phyloP scores from a whole-genome alignment of 2,113 vertebrate genomes.

The Axis porcinus region DNA sequence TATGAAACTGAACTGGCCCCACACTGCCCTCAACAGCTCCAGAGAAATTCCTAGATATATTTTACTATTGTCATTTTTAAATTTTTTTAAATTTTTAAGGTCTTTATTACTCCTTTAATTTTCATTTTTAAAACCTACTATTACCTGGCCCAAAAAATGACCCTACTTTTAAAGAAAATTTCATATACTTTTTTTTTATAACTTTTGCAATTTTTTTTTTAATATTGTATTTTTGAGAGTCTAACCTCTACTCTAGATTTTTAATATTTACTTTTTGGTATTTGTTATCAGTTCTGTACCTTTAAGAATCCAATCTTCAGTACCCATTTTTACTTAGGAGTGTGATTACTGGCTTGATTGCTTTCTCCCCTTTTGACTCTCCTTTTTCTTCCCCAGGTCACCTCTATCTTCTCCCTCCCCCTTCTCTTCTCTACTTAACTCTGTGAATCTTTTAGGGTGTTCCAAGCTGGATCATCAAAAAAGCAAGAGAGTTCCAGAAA shows the following conservation, averaged over 20 bases:
- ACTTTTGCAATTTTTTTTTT: neutral
- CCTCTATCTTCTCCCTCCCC: no score
- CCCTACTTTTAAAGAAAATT: neutral
- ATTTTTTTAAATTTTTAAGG: neutral
- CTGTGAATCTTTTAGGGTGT: no score
- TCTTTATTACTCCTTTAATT: neutral
- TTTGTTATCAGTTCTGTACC: neutral
- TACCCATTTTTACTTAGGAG: neutral
- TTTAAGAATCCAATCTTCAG: neutral
- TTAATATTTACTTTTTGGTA: neutral
- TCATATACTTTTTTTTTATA: neutral
- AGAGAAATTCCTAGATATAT: neutral
- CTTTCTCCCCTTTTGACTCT: no score
- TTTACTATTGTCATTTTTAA: neutral
- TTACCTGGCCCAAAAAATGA: accelerated
- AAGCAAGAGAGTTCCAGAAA: no score
- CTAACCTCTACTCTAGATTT: neutral
- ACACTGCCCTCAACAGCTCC: neutral
- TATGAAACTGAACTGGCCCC: neutral
- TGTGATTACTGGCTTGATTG: neutral
- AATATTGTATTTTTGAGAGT: neutral
- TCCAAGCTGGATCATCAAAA: no score
- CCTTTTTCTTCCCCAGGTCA: no score
- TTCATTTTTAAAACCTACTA: neutral
- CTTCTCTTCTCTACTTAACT: no score